Percentiles rank a stretch among this genome's conserved stretches.
These are phyloP conservation scores for Danaus chrysippus DNA, from an alignment of 2,888 invertebrate genomes.

Conservation along the genomic window DNA sequence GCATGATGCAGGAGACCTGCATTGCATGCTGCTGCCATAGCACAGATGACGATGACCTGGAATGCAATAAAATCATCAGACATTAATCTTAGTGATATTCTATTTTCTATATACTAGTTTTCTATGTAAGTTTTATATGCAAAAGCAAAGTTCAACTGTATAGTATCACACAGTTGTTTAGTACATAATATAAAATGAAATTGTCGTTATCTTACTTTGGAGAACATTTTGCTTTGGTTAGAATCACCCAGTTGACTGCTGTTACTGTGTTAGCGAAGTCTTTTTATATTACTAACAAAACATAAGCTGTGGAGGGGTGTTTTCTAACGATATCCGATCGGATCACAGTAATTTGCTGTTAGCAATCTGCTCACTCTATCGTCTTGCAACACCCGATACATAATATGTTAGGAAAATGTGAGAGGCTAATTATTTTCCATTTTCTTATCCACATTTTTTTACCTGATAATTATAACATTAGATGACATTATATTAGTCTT, in stretches of 20 bases:
- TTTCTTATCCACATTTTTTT: slow-evolving; percentile 30
- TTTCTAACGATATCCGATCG: slow-evolving; percentile 73
- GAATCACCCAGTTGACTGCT: slow-evolving; percentile 70
- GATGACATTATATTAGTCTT: background rate
- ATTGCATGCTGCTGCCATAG: slow-evolving; percentile 59
- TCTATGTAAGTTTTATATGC: background rate
- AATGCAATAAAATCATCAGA: slow-evolving; percentile 23
- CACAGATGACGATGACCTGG: slow-evolving; percentile 58
- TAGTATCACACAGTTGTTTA: background rate
- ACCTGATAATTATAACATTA: background rate
- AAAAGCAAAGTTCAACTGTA: background rate
- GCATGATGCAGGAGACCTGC: slow-evolving; percentile 67
- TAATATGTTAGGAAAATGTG: slow-evolving; percentile 60
- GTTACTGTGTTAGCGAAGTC: slow-evolving; percentile 61
- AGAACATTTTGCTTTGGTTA: slow-evolving; percentile 72
- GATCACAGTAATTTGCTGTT: slow-evolving; percentile 72
- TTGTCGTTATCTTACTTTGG: slow-evolving; percentile 61
- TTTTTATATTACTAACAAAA: slow-evolving; percentile 78
- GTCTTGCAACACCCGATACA: slow-evolving; percentile 64
- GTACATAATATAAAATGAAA: slow-evolving; percentile 15
- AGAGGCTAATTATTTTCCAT: slow-evolving; percentile 34
- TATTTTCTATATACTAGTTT: too few species aligned
- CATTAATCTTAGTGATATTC: background rate
- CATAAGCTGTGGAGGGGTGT: slow-evolving; percentile 58
- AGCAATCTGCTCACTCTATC: slow-evolving; percentile 71